Conservation (phyloP, 2,113 vertebrate genomes). For the Petrocephalus zakoni region DNA sequence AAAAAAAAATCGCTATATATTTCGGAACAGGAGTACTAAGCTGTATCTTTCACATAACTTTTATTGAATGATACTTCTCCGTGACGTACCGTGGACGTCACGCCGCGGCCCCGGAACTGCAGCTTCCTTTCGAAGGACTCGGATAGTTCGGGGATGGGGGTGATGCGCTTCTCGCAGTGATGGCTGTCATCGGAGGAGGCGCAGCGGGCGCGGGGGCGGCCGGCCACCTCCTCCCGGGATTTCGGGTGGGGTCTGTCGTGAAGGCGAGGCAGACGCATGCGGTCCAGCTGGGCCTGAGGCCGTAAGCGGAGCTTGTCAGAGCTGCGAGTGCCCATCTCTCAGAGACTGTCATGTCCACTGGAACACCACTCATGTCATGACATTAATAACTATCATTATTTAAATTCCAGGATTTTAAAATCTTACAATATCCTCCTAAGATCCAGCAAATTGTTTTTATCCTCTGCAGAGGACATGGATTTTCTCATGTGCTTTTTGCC, state of each 20-base stretch:
- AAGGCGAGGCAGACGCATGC: conserved; percentile 59
- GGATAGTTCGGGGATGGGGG: conserved; percentile 61
- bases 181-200: conserved; percentile 52
- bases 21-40: neutral
- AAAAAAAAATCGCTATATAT: neutral
- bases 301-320: neutral
- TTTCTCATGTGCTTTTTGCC: neutral
- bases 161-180: conserved; percentile 44
- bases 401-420: neutral
- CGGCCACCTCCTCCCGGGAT: conserved; percentile 51
- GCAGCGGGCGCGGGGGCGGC: conserved; percentile 48
- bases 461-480: neutral
- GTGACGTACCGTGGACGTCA: conserved; percentile 69
- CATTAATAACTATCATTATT: neutral
- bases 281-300: conserved; percentile 60
- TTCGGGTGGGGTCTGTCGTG: conserved; percentile 53
- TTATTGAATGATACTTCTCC: neutral
- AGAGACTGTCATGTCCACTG: neutral
- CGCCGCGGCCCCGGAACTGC: conserved; percentile 67
- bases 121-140: conserved; percentile 60
- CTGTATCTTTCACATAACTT: neutral
- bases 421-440: neutral
- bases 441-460: neutral
- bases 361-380: neutral
- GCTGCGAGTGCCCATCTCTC: neutral